These are phyloP conservation scores for Gymnogyps californianus DNA, from an alignment of 2,113 vertebrate genomes.

Conservation along the genomic window DNA sequence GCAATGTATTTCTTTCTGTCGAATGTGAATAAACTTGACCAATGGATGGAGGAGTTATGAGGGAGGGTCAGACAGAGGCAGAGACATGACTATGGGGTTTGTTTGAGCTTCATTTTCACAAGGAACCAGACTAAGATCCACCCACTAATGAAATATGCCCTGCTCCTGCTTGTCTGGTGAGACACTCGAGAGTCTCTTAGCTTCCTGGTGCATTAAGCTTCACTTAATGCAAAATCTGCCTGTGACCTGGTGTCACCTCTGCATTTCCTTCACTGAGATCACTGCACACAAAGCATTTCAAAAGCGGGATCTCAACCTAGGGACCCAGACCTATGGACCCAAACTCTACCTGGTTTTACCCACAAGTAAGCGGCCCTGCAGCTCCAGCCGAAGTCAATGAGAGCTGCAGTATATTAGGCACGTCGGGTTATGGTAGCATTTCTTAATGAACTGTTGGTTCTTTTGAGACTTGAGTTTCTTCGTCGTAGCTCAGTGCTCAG, in stretches of 20 bases:
- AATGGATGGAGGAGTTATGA: background rate
- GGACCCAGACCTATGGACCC: background rate
- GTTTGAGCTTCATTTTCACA: slow-evolving; percentile 30
- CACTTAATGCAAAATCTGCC: background rate
- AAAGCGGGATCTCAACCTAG: background rate
- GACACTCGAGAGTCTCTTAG: background rate
- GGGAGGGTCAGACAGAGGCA: background rate
- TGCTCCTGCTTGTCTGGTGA: background rate
- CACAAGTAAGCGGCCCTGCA: background rate
- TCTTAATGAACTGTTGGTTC: slow-evolving; percentile 41
- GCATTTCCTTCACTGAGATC: background rate
- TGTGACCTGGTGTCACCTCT: background rate
- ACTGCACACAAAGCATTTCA: background rate
- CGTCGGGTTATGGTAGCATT: background rate
- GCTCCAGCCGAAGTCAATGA: background rate
- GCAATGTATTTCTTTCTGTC: background rate
- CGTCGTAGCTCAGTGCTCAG: slow-evolving; percentile 4
- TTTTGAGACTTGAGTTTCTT: slow-evolving; percentile 24
- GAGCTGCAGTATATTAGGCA: background rate
- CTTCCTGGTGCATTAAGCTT: slow-evolving; percentile 6
- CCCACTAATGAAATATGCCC: background rate
- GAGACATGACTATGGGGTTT: background rate
- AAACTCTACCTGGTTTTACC: background rate
- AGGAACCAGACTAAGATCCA: background rate
- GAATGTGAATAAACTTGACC: background rate